Conservation (phyloP, 2,797 vertebrate species). For the Triplophysa yarkandensis region DNA sequence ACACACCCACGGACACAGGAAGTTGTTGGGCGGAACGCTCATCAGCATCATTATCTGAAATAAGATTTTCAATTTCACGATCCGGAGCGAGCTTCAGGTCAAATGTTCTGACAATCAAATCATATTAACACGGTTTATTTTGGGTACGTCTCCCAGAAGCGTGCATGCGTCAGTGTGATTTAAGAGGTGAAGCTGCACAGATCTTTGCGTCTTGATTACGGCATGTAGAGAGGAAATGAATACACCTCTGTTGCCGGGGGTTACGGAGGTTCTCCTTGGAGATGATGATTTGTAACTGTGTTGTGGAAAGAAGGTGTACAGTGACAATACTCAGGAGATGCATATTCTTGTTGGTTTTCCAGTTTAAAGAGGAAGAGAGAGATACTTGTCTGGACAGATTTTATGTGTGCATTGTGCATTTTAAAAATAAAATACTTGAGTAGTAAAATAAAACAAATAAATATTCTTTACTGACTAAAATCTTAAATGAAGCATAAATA, state of each 20-base stretch:
- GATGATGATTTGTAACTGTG: conserved; percentile 18
- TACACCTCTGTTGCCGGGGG: conserved; percentile 4
- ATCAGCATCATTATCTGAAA: not conserved
- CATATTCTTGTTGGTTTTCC: not conserved
- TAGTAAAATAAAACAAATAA: too few species aligned
- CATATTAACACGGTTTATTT: not conserved
- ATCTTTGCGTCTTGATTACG: conserved; percentile 15
- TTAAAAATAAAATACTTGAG: too few species aligned
- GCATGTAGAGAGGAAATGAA: conserved; percentile 2
- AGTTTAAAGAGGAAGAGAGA: not conserved
- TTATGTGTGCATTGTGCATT: too few species aligned
- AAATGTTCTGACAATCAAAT: conserved; percentile 4
- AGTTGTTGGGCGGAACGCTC: not conserved
- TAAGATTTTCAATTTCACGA: not conserved
- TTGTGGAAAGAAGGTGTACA: conserved; percentile 19
- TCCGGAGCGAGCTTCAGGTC: not conserved
- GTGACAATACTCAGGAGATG: not conserved
- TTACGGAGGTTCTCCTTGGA: not conserved
- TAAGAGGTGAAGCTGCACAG: not conserved
- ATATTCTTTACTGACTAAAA: too few species aligned
- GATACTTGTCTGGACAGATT: not conserved
- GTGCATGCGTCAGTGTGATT: not conserved
- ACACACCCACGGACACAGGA: not conserved
- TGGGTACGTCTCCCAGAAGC: not conserved
- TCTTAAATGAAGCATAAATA: too few species aligned